These are phyloP conservation scores for Arrhopalites spinosus DNA, from an alignment of 2,888 invertebrate species.

Conservation along the genomic window DNA sequence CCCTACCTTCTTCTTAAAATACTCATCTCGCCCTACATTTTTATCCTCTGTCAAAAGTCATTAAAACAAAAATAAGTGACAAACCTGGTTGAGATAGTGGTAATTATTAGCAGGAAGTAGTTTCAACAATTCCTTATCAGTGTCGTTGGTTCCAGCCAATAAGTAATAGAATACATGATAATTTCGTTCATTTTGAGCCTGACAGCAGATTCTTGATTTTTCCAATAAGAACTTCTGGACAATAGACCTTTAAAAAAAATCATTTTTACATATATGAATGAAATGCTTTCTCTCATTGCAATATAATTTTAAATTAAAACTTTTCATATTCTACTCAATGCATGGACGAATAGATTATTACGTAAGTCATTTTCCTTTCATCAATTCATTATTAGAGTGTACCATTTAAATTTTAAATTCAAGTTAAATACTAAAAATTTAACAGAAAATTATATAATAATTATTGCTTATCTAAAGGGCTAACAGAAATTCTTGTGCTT, in stretches of 20 bases:
- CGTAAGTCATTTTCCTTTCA: not conserved
- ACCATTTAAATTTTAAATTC: no score
- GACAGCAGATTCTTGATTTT: constrained; percentile 91
- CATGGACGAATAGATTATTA: not conserved
- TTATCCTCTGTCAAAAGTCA: not conserved
- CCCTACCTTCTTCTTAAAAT: not conserved
- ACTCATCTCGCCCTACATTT: not conserved
- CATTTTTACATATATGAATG: not conserved
- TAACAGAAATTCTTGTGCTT: no score
- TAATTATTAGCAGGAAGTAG: constrained; percentile 85
- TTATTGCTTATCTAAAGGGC: no score
- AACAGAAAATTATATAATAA: no score
- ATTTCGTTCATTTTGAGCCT: constrained; percentile 91
- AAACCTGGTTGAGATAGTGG: constrained; percentile 80
- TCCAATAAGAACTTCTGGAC: constrained; percentile 95
- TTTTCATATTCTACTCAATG: not conserved
- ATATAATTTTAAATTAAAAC: not conserved
- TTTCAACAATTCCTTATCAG: constrained; percentile 79
- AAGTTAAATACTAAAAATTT: no score
- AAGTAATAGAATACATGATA: constrained; percentile 98
- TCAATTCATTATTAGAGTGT: no score
- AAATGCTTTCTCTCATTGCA: not conserved
- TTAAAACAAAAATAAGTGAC: constrained; percentile 13
- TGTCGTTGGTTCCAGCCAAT: constrained; percentile 84
- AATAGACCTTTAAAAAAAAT: constrained; percentile 70